Percentiles rank a stretch among this genome's conserved stretches.
Evolutionary conservation across 2,797 vertebrate genomes (phyloP).

Genomic region (Tympanoctomys barrerae): DNA sequence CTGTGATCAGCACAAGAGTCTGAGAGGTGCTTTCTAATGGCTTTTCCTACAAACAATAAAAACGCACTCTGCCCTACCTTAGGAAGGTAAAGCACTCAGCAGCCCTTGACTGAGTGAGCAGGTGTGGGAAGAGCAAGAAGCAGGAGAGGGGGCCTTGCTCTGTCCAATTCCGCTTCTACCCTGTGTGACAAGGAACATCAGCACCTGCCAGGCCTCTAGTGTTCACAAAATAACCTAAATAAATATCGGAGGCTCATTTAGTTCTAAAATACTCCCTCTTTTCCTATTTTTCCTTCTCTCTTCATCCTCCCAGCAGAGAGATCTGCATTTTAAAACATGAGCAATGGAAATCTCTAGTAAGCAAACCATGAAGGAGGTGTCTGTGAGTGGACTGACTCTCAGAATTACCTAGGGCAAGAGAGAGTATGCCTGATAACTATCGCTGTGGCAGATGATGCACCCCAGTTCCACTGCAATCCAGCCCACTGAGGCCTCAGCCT

Average conservation of each 20-base stretch:
- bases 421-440: neutral
- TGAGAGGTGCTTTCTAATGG: constrained; percentile 22
- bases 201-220: neutral
- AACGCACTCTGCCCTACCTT: neutral
- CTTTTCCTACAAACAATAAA: constrained; percentile 17
- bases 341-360: constrained; percentile 5
- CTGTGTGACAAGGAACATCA: neutral
- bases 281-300: neutral
- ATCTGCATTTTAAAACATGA: constrained; percentile 32
- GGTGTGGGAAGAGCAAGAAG: neutral
- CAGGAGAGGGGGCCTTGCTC: neutral
- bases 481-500: too few species aligned
- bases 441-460: too few species aligned
- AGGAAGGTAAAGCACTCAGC: neutral
- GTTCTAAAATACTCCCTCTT: constrained; percentile 28
- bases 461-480: too few species aligned
- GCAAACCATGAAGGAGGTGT: constrained; percentile 16
- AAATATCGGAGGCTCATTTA: constrained; percentile 27
- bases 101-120: neutral
- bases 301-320: neutral
- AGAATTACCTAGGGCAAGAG: neutral
- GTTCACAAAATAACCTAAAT: constrained; percentile 45
- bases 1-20: constrained; percentile 9
- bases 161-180: neutral
- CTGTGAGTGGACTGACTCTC: neutral